A percentile compares a stretch with the other conserved stretches of the same genome.
Evolutionary conservation across 2,113 vertebrate genomes (phyloP).

Genomic region (Laticauda laticaudata): DNA sequence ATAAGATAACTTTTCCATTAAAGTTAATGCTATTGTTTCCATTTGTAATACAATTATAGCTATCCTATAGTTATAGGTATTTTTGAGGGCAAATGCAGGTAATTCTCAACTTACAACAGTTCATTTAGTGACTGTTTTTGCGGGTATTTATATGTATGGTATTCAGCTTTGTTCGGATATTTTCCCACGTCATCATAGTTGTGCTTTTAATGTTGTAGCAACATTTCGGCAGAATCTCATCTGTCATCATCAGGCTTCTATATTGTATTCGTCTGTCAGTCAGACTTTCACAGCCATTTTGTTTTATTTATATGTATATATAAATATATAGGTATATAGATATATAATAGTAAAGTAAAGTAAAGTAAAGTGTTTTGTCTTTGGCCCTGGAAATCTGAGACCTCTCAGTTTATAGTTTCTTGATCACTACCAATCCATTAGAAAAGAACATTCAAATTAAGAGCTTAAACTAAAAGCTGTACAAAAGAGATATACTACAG

Average conservation of each 20-base stretch:
- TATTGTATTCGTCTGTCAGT: too few relatives aligned
- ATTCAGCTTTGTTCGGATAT: too few relatives aligned
- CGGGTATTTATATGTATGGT: too few relatives aligned
- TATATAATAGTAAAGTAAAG: not conserved
- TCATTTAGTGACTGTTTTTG: too few relatives aligned
- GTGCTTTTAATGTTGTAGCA: too few relatives aligned
- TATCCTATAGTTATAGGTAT: not conserved
- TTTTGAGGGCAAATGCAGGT: not conserved
- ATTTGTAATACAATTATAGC: not conserved
- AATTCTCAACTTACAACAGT: too few relatives aligned
- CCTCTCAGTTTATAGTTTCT: not conserved
- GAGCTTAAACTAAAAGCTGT: slow-evolving; percentile 5
- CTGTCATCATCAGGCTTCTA: too few relatives aligned
- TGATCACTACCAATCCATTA: not conserved
- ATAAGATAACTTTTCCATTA: not conserved
- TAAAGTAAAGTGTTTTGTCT: not conserved
- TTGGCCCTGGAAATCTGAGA: not conserved
- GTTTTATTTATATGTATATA: too few relatives aligned
- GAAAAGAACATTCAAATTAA: not conserved
- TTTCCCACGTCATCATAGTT: too few relatives aligned
- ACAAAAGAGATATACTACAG: not conserved
- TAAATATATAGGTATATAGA: too few relatives aligned
- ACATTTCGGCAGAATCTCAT: too few relatives aligned
- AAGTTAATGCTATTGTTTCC: not conserved
- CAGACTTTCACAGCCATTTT: too few relatives aligned